Base-by-base conservation (phyloP, 2,113 vertebrate species). In the Balaenoptera acutorostrata region DNA sequence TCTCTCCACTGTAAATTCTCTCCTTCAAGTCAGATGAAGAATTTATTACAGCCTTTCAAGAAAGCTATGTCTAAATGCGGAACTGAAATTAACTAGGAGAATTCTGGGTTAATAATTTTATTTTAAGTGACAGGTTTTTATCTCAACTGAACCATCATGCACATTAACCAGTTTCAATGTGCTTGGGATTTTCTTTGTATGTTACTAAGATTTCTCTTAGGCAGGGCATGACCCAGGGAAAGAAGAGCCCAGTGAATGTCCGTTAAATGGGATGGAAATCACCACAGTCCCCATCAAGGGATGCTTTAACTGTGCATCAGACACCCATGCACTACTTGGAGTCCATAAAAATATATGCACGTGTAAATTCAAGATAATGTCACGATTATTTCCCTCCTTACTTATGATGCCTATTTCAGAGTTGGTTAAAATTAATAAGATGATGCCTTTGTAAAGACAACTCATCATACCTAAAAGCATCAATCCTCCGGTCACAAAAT, bases 261-360 rank as follows among this genome's bases (percentile, higher is more conserved):
- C 29, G 2, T 57, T 20, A 18, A 8, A 61, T 4, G 52, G 10
- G 18, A 75, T 0, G n/a, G 31, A 71, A 46, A 57, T n/a, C 20
- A 49, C 17, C 41, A 14, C 5, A 68, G 52, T 33, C 5, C 14
- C 31, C 55, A 15, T 29, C 52, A 64, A 25, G 8, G 0, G n/a
- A 23, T 21, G 74, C 52, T 41, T 44, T 36, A 23, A 13, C 59
- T 71, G 25, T 39, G 36, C 25, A 5, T 31, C 41, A 41, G 61
- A 71, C 46, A 44, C 0, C 14, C 14, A 52, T 0, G 10, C 44
- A 27, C 14, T 41, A 7, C 27, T 17, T 9, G 9, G 17, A 41
- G 23, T 3, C 31, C 33, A 66, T 13, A 39, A 14, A 92, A 75
- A 18, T 8, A 71, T 1, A 18, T 3, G 21, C 75, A 66, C 1